Evolutionary conservation across 2,113 vertebrate species (phyloP).

Genomic region (Axis porcinus): DNA sequence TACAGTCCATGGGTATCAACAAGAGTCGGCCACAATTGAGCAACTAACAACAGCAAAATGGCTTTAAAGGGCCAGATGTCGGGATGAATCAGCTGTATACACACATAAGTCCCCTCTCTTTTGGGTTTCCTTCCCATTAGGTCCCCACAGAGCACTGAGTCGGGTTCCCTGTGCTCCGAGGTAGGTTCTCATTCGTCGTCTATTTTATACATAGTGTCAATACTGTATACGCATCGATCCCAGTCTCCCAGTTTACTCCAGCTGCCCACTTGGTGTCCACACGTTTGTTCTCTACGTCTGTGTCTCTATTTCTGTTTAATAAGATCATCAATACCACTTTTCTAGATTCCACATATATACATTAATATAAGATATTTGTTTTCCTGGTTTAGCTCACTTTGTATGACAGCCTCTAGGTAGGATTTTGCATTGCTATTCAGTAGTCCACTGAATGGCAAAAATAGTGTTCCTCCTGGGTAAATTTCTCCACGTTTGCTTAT

Average conservation of each 20-base stretch:
- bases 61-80: not conserved
- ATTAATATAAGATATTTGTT: not conserved
- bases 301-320: not conserved
- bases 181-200: not conserved
- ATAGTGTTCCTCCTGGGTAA: not conserved
- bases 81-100: not conserved
- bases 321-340: not conserved
- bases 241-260: not conserved
- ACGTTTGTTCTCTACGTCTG: fast-evolving
- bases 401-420: not conserved
- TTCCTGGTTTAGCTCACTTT: not conserved
- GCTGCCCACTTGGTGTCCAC: not conserved
- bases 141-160: not conserved
- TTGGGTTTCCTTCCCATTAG: not conserved
- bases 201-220: not conserved
- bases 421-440: not conserved
- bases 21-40: not conserved
- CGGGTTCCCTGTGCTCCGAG: fast-evolving
- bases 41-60: not conserved
- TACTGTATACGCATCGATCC: not conserved
- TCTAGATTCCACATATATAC: not conserved
- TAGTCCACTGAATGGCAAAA: not conserved
- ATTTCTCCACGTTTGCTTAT: not conserved
- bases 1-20: not conserved
- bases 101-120: not conserved